Conservation (phyloP, 2,888 invertebrate species). For the Acleris emargana region DNA sequence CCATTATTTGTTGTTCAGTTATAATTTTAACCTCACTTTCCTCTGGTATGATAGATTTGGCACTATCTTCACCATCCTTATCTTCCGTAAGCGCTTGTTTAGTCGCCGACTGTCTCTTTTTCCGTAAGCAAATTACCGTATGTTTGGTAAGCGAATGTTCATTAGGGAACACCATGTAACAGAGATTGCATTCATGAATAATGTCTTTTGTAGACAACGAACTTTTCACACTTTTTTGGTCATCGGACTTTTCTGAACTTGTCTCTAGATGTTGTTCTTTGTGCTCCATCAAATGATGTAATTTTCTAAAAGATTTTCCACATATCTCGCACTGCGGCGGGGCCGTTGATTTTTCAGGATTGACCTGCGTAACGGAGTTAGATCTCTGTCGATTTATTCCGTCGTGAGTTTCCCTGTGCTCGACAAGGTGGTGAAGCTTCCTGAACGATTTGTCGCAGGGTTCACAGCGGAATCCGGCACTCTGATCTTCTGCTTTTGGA, state of each 20-base stretch:
- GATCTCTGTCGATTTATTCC: constrained; percentile 69
- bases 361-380: constrained; percentile 43
- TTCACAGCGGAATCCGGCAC: constrained; percentile 77
- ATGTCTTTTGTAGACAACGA: constrained; percentile 75
- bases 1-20: constrained; percentile 39
- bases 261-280: constrained; percentile 75
- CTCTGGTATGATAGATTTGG: constrained; percentile 40
- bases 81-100: constrained; percentile 53
- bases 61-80: constrained; percentile 36
- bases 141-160: constrained; percentile 79
- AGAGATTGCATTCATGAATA: constrained; percentile 79
- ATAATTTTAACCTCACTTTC: constrained; percentile 35
- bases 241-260: constrained; percentile 73
- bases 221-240: constrained; percentile 69
- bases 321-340: constrained; percentile 71
- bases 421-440: constrained; percentile 78
- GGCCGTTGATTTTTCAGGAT: constrained; percentile 49
- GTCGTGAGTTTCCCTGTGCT: constrained; percentile 78
- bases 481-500: constrained; percentile 62
- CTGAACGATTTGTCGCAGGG: constrained; percentile 80
- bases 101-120: constrained; percentile 65
- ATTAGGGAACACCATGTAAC: constrained; percentile 82
- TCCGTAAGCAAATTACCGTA: constrained; percentile 67
- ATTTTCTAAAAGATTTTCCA: constrained; percentile 74
- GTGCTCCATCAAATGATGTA: constrained; percentile 75